Base-by-base conservation (phyloP, 1,140 invertebrate genomes). In the Rhyacophila brunnea region DNA sequence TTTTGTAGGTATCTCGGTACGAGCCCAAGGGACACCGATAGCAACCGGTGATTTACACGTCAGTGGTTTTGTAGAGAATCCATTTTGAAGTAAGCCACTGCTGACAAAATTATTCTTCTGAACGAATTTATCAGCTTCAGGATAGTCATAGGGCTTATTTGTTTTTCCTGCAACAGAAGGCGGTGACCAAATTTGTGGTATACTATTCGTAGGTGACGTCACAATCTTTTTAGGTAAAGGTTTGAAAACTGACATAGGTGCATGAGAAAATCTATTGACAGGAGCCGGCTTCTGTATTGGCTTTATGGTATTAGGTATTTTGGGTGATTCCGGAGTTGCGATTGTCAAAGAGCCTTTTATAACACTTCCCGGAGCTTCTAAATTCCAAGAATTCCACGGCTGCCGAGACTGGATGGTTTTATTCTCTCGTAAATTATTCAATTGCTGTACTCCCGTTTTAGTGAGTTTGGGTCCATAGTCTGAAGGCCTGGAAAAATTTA, bases 221-320 rank as follows among this genome's bases (percentile, higher is more conserved):
- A 74, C 58, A 9, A 47, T 67, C 62, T 81, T 83, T 58, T 78
- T 73, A 5, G 77, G 75, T 10, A 60, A 15, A 6, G 87, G 86
- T 59, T 84, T 84, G 59, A 88, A 88, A 13, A 86, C 85, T 7
- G 87, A 88, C 72, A 85, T 81, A 1, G 85, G 85, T 1, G 86
- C 86, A 66, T 88, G 87, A 38, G 84, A 86, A 63, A 89, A 89
- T 60, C 87, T 81, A 71, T 87, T 86, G 0, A 87, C 79, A 0
- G 80, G 83, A 43, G 80, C 70, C 13, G 81, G 82, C 69, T 81
- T 80, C n/a, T 81, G 75, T 6, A 79, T 71, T 35, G 77, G 75
- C 53, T 65, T 65, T 7, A 62, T 45, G 6, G 59, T 18, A 23
- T 67, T 60, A 68, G 69, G 34, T 62, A 68, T 17, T 60, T 70